These are phyloP conservation scores for Prolemur simus DNA, from an alignment of 2,113 vertebrate genomes.

Conservation along the genomic window DNA sequence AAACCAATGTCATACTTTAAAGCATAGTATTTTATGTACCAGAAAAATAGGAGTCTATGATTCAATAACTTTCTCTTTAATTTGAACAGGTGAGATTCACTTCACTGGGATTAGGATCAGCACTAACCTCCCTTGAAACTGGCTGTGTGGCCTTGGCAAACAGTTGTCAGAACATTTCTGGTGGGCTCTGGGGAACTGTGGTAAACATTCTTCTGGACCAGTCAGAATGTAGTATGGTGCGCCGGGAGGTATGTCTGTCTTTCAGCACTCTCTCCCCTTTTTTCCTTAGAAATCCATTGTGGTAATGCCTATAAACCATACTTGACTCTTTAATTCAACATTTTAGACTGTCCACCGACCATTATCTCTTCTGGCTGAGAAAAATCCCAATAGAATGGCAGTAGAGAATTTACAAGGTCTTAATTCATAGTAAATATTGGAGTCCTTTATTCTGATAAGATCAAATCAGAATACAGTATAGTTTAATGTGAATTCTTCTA, in stretches of 20 bases:
- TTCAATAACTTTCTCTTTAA: neutral
- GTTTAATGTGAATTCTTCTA: neutral
- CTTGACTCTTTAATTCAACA: neutral
- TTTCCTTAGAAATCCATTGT: neutral
- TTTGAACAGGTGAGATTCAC: slow-evolving; percentile 92
- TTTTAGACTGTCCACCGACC: too few species aligned
- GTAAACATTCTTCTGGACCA: slow-evolving; percentile 96
- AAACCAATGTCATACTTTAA: neutral
- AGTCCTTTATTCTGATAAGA: neutral
- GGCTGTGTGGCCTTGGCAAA: slow-evolving; percentile 92
- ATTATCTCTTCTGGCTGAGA: neutral
- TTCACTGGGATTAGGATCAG: slow-evolving; percentile 93
- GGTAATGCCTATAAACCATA: neutral
- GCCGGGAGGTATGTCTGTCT: slow-evolving; percentile 90
- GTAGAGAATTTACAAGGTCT: neutral
- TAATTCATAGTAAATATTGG: neutral
- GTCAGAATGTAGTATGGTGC: slow-evolving; percentile 95
- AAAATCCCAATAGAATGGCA: neutral
- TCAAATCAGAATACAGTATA: neutral
- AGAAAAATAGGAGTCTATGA: neutral
- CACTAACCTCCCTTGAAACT: slow-evolving; percentile 89
- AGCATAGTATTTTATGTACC: neutral
- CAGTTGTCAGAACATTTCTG: slow-evolving; percentile 98
- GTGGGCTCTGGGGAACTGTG: slow-evolving; percentile 96
- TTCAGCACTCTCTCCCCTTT: neutral